Evolutionary conservation across 2,888 invertebrate genomes (phyloP).

Genomic region (Lochmaea crataegi): DNA sequence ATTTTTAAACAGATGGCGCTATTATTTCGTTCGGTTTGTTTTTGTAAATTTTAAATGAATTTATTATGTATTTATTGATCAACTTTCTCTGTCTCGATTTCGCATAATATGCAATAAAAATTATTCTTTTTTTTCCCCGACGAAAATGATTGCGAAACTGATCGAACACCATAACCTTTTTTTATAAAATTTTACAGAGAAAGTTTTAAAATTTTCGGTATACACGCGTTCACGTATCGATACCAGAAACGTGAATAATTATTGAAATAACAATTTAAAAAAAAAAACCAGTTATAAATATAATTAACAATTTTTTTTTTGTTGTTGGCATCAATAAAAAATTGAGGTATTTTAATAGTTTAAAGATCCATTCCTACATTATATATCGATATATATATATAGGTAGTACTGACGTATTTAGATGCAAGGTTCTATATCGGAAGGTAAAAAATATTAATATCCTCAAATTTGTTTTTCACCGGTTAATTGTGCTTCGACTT

Average conservation of each 20-base stretch:
- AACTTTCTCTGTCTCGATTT: neutral
- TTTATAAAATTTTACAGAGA: neutral
- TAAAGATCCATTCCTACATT: neutral
- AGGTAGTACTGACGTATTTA: neutral
- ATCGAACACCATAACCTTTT: neutral
- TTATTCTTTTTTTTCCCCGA: neutral
- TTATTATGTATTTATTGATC: no score
- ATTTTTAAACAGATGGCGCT: no score
- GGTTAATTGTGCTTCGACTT: neutral
- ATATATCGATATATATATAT: no score
- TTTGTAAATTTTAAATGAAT: no score
- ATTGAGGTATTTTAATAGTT: neutral
- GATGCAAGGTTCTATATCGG: neutral
- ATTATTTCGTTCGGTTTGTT: no score
- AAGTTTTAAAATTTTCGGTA: neutral
- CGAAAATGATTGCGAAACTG: neutral
- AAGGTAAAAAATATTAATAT: conserved; percentile 1
- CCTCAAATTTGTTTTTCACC: neutral
- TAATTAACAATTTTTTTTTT: neutral
- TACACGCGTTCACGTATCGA: neutral
- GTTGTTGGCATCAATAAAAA: neutral
- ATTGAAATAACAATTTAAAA: neutral
- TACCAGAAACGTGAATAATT: neutral
- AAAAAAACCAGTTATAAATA: neutral
- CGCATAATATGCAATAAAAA: neutral